Evolutionary conservation across 2,888 invertebrate species (phyloP).

Genomic region (Troilus luridus): DNA sequence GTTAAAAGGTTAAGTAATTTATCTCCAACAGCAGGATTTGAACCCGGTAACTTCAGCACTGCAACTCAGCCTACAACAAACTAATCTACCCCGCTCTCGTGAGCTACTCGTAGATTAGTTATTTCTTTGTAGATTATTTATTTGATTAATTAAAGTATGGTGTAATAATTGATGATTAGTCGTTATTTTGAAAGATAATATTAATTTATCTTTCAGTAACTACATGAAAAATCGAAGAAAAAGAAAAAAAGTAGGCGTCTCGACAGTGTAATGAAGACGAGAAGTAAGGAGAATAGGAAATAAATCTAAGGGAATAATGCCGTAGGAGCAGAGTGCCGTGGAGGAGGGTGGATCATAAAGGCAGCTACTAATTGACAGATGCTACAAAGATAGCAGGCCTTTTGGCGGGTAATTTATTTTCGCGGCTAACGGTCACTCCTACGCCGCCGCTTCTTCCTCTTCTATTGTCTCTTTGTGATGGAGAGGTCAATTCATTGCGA

Average conservation of each 20-base stretch:
- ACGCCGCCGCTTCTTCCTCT: neutral
- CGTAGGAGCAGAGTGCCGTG: neutral
- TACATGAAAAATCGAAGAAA: neutral
- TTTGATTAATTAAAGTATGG: too few relatives aligned
- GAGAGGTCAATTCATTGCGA: neutral
- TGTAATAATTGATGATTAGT: too few relatives aligned
- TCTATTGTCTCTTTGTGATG: neutral
- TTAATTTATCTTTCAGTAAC: too few relatives aligned
- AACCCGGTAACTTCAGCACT: too few relatives aligned
- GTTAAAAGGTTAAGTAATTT: too few relatives aligned
- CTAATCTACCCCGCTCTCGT: too few relatives aligned
- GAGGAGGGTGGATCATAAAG: neutral
- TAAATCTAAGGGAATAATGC: neutral
- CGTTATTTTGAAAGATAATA: too few relatives aligned
- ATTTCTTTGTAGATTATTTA: too few relatives aligned
- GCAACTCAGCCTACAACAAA: too few relatives aligned
- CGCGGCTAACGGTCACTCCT: conserved; percentile 23
- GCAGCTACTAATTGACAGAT: conserved; percentile 9
- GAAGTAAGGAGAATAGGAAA: neutral
- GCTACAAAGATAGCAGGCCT: conserved; percentile 13
- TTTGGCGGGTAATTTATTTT: conserved; percentile 40
- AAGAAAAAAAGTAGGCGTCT: neutral
- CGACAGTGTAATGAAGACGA: neutral
- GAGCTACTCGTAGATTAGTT: too few relatives aligned
- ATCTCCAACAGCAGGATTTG: too few relatives aligned